These are phyloP conservation scores for Rhinogobius similis DNA, from an alignment of 2,113 vertebrate species.

Conservation along the genomic window DNA sequence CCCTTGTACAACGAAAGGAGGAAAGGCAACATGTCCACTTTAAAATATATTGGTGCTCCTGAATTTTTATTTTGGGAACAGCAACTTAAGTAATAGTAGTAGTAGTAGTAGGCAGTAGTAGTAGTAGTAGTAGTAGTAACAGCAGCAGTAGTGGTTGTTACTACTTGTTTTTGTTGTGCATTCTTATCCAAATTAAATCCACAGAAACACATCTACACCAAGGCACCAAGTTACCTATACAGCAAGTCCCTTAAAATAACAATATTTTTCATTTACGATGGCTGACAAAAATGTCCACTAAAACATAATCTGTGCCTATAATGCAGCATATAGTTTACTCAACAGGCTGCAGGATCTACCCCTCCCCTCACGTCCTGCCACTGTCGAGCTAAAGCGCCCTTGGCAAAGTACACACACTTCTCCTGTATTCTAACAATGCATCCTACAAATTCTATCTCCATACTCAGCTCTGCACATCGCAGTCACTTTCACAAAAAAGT, in stretches of 20 bases:
- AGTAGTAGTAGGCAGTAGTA: too few species aligned
- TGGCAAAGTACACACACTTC: constrained; percentile 3
- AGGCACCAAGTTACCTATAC: not conserved
- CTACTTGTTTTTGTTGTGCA: too few species aligned
- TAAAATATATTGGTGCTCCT: too few species aligned
- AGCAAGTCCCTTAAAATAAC: not conserved
- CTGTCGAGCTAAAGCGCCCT: constrained; percentile 8
- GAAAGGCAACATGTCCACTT: too few species aligned
- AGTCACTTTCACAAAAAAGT: not conserved
- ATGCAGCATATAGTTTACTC: constrained; percentile 2
- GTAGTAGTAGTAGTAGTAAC: too few species aligned
- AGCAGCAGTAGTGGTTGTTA: too few species aligned
- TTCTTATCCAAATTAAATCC: too few species aligned
- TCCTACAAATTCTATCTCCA: not conserved
- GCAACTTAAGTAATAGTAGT: too few species aligned
- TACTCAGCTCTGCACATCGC: not conserved
- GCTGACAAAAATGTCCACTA: not conserved
- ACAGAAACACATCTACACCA: not conserved
- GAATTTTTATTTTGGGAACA: not conserved
- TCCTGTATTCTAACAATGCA: not conserved
- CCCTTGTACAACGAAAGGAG: too few species aligned
- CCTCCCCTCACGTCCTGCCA: constrained; percentile 6
- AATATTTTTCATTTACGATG: not conserved
- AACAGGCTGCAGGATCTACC: constrained; percentile 14
- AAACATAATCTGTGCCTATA: not conserved